Evolutionary conservation across 2,113 vertebrate species (phyloP), one percentile per base, ranked within the genome.

Genomic region (Tachycineta bicolor): DNA sequence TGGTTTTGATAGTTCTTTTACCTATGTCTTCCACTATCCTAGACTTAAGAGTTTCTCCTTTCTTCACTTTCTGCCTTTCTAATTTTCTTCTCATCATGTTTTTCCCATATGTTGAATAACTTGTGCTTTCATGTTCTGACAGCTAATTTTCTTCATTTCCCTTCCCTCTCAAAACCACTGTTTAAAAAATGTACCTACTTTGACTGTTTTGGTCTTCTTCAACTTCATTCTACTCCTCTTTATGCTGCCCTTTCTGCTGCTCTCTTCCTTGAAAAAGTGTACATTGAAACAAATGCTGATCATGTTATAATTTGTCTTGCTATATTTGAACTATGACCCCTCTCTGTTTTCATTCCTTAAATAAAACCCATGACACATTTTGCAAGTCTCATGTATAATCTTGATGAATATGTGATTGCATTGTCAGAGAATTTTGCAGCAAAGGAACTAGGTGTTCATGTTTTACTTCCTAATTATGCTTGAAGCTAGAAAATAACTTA

Each of bases 401-500:
- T 91, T 92, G 60, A 21, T 31, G 60, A 71, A 90, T 63, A 92
- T 82, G 77, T 90, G 82, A 93, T 90, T 90, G 39, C 10, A 74
- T 73, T 87, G 58, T 33, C 83, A 86, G 62, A 62, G 33, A 87
- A 26, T 58, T 91, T 91, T 86, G 90, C 53, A 91, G 52, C 52
- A 92, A 89, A 87, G 14, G 59, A 94, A 81, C 29, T 83, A 77
- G 37, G 63, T 52, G 29, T 76, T 93, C 91, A 83, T 91, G 59
- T 14, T 93, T 95, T 91, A 59, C 39, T 93, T 89, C 43, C 17
- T 90, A 97, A 96, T 96, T 96, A 90, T 87, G 12, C 10, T 76
- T 93, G 82, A 95, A 70, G 50, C 25, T 68, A 89, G 50, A 83
- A 95, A 96, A 68, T 68, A 82, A 47, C 79, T 90, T 10, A 17